Base-by-base conservation (phyloP, 2,888 invertebrate species). In the Athrips mouffetella region DNA sequence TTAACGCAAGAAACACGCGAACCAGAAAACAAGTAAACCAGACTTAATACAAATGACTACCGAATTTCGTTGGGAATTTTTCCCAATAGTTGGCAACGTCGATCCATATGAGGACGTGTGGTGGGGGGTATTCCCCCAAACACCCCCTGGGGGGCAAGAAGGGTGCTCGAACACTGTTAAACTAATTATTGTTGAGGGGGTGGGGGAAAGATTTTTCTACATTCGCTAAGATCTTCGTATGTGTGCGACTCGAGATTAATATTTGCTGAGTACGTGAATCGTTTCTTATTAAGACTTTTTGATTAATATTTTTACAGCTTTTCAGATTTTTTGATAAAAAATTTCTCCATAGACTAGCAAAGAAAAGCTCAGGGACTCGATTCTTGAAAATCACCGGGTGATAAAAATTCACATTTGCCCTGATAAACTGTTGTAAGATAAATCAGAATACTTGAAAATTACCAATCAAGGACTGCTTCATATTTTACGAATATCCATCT, bases 91-190 rank as follows among this genome's bases (percentile, higher is more conserved):
- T 71, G 57, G 57, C 60, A 50, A 35, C 31, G 27, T 27, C 30
- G 31, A 45, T 33, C 31, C 33, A 42, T 33, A 23, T 29, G 15
- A 23, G 20, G 33, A 45, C 15, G 33, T 45, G 33, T 45, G 25
- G 50, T 48, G 52, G 27, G 39, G 16, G 10, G n/a, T 5, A 10
- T 6, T 8, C 10, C 40, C 10, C 23, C 29, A 1, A 27, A 10
- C 15, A 20, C 45, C 47, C 41, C 48, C 27, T 13, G 27, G 45
- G 45, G 31, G 46, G 51, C 40, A 49, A 52, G 53, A 47, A 54
- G 66, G 65, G 68, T 54, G 69, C 66, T 66, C 70, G 76, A 75
- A 78, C 75, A 80, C 80, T 80, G 73, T 73, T 73, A 73, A 73
- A 73, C 72, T 73, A 73, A 73, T 73, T 62, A 63, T 63, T 63